Evolutionary conservation across 2,113 vertebrate genomes (phyloP).

Genomic region (Crotalus horridus): DNA sequence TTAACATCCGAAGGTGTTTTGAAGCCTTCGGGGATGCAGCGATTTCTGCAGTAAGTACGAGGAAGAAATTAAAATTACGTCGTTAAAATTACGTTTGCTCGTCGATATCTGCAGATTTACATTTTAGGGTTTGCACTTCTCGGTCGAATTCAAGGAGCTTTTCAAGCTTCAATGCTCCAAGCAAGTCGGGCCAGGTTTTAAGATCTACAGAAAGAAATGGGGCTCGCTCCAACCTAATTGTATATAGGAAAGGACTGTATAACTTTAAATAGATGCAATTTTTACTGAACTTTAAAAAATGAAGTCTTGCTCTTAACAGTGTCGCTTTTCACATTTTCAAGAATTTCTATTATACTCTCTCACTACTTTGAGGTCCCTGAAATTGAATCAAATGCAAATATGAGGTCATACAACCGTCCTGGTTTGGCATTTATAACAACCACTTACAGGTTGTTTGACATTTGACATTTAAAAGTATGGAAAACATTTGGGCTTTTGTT

Average conservation of each 20-base stretch:
- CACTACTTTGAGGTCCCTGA: not conserved
- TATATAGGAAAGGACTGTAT: not conserved
- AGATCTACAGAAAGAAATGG: not conserved
- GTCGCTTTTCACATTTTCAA: not conserved
- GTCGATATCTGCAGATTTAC: not conserved
- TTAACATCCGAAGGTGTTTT: not conserved
- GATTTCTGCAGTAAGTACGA: not conserved
- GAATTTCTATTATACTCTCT: not conserved
- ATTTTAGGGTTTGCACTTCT: not conserved
- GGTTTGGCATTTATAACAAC: not conserved
- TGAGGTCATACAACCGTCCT: not conserved
- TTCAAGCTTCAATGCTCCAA: not conserved
- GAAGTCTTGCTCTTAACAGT: not conserved
- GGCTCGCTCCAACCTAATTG: not conserved
- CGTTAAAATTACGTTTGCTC: not conserved
- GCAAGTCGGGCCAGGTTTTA: not conserved
- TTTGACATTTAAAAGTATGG: not conserved
- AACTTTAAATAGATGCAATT: not conserved
- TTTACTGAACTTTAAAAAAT: not conserved
- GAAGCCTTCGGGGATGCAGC: not conserved
- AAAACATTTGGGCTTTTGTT: not conserved
- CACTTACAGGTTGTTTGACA: not conserved
- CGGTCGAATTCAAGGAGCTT: not conserved
- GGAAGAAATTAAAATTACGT: not conserved
- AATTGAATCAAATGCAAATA: not conserved